These are phyloP conservation scores for Lasioglossum figueresi DNA, from an alignment of 2,888 invertebrate species.

Conservation along the genomic window DNA sequence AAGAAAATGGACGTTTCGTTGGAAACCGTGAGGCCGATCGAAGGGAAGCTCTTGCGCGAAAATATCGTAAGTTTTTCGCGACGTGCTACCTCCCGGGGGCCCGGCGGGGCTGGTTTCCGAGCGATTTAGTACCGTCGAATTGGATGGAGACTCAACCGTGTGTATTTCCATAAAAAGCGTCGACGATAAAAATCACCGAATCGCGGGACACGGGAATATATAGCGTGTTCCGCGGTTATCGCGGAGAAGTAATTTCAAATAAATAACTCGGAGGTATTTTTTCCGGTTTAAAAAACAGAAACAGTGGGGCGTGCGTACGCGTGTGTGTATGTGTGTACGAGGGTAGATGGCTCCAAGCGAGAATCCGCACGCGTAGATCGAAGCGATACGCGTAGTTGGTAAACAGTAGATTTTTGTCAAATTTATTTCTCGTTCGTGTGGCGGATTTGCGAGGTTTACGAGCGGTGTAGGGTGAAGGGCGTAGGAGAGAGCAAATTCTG, in stretches of 20 bases:
- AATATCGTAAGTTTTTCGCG: not conserved
- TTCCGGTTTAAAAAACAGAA: not conserved
- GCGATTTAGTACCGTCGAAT: slow-evolving; percentile 9
- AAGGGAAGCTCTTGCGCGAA: not conserved
- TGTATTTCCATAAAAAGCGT: not conserved
- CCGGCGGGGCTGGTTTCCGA: not conserved
- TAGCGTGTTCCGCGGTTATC: slow-evolving; percentile 26
- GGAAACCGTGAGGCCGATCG: not conserved
- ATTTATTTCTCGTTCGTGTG: not conserved
- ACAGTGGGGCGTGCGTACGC: not conserved
- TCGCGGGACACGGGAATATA: not conserved
- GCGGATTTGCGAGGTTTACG: not conserved
- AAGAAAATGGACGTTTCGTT: not conserved
- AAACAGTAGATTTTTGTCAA: slow-evolving; percentile 23
- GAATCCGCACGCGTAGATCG: slow-evolving; percentile 3
- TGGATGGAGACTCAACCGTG: slow-evolving; percentile 1
- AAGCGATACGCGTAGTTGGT: slow-evolving; percentile 7
- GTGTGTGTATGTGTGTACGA: rapidly evolving
- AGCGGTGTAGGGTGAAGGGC: not conserved
- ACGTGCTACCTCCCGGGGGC: not conserved
- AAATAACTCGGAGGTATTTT: slow-evolving; percentile 7
- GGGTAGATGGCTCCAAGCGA: not conserved
- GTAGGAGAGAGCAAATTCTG: slow-evolving; percentile 42
- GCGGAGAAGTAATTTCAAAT: not conserved
- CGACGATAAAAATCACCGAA: not conserved